A percentile compares a stretch with the other conserved stretches of the same genome.
phyloP scores from a whole-genome alignment of 2,888 invertebrate species.

The Thera britannica region DNA sequence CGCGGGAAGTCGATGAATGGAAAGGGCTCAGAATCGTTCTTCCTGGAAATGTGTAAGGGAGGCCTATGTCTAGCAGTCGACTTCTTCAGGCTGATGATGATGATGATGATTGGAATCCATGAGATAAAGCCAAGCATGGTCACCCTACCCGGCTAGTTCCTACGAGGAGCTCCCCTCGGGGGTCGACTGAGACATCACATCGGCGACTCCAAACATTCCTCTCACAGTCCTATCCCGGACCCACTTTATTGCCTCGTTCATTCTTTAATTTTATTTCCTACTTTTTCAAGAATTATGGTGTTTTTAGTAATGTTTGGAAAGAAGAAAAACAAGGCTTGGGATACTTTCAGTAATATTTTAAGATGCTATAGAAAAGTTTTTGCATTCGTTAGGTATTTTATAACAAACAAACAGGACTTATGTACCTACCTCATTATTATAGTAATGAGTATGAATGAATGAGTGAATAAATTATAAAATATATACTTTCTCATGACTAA shows the following conservation, averaged over 20 bases:
- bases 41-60: too few species aligned
- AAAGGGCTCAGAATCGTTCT: too few species aligned
- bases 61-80: too few species aligned
- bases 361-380: not conserved
- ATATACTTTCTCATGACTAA: too few species aligned
- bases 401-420: not conserved
- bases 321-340: constrained; percentile 7
- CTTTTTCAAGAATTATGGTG: constrained; percentile 26
- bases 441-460: too few species aligned
- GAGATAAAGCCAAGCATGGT: constrained; percentile 17
- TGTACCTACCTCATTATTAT: too few species aligned
- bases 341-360: not conserved
- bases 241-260: constrained; percentile 39
- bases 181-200: constrained; percentile 35
- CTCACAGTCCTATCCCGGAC: constrained; percentile 24
- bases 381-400: not conserved
- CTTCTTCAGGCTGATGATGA: not conserved
- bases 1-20: too few species aligned
- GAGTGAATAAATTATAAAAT: too few species aligned
- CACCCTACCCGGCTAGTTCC: constrained; percentile 25
- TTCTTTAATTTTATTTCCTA: constrained; percentile 31
- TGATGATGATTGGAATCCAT: not conserved
- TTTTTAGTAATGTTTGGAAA: constrained; percentile 15
- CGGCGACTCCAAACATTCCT: constrained; percentile 30
- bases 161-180: constrained; percentile 33